Conservation (phyloP, 2,113 vertebrate genomes). For the Otis tarda region DNA sequence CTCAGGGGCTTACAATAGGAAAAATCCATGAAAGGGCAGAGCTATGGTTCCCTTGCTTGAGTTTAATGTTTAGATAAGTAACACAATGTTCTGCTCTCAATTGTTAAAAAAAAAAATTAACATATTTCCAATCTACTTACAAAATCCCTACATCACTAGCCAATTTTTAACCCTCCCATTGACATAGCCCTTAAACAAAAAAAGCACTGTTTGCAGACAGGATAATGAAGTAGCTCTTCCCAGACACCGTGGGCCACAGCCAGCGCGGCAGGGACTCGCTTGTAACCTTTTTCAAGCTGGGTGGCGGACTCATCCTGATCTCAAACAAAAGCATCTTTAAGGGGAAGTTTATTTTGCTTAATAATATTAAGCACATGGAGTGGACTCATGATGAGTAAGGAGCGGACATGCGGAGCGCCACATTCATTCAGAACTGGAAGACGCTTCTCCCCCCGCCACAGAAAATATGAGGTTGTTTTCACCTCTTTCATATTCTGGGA, state of each 20-base stretch:
- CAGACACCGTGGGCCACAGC: accelerated
- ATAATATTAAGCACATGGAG: background rate
- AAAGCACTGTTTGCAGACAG: background rate
- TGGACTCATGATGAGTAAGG: conserved; percentile 13
- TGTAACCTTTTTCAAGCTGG: background rate
- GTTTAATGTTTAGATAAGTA: background rate
- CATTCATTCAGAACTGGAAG: background rate
- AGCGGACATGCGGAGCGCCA: background rate
- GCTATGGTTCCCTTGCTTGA: background rate
- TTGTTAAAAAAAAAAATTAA: background rate
- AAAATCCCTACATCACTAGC: background rate
- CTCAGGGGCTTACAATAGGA: background rate
- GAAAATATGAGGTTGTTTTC: background rate
- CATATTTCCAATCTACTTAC: background rate
- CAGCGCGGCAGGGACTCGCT: background rate
- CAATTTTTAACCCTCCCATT: background rate
- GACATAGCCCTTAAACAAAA: background rate
- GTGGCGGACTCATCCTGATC: background rate
- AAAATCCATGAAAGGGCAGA: background rate
- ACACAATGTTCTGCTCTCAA: background rate
- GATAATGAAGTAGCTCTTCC: background rate
- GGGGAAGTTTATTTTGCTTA: background rate
- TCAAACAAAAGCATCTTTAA: background rate
- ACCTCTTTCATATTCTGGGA: background rate
- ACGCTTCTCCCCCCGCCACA: accelerated